These are phyloP conservation scores for Phymatocera aterrima DNA, from an alignment of 2,888 invertebrate species.

Conservation along the genomic window DNA sequence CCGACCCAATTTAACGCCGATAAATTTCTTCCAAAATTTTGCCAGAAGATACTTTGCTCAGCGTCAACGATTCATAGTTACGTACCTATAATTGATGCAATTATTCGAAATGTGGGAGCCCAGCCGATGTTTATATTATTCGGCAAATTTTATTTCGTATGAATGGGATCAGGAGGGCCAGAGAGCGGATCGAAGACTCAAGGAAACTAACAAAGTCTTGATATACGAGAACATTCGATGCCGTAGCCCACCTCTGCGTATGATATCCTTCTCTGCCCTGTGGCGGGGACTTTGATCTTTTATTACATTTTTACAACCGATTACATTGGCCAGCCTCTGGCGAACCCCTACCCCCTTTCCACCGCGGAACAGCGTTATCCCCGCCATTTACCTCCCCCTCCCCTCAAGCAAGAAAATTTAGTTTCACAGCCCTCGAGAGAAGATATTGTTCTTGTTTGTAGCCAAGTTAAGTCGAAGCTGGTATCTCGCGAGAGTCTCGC, in stretches of 20 bases:
- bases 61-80: too few species aligned
- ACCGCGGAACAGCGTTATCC: conserved; percentile 49
- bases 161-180: not conserved
- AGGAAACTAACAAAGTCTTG: conserved; percentile 31
- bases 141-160: not conserved
- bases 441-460: conserved; percentile 71
- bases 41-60: too few species aligned
- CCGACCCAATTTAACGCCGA: too few species aligned
- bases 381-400: not conserved
- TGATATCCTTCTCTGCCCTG: conserved; percentile 58
- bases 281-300: conserved; percentile 66
- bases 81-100: not conserved
- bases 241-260: conserved; percentile 40
- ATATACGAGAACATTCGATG: conserved; percentile 13
- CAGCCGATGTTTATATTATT: not conserved
- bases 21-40: too few species aligned
- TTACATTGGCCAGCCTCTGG: conserved; percentile 70
- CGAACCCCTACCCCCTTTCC: conserved; percentile 65
- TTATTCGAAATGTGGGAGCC: not conserved
- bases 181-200: conserved; percentile 3
- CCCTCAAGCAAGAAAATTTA: conserved; percentile 24
- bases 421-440: conserved; percentile 36
- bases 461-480: conserved; percentile 67
- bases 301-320: conserved; percentile 73
- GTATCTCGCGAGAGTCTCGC: conserved; percentile 53